These are phyloP conservation scores for Drosophila arawakana DNA, from an alignment of 1,140 invertebrate genomes.

Conservation along the genomic window DNA sequence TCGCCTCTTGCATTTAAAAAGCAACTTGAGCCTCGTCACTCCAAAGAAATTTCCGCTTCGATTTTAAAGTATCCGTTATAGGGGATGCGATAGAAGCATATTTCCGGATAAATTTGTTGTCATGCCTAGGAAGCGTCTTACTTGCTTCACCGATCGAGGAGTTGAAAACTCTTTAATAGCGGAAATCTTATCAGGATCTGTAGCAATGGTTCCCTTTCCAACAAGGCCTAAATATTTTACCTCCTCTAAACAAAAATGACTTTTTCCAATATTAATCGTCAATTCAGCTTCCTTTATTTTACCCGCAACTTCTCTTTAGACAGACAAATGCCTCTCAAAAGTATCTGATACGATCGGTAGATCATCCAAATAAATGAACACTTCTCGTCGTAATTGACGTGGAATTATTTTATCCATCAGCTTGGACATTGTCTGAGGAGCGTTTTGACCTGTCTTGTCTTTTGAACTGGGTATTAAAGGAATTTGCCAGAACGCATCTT, in stretches of 20 bases:
- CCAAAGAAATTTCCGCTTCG: too few species aligned
- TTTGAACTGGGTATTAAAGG: conserved; percentile 59
- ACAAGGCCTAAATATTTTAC: conserved; percentile 1
- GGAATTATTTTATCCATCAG: conserved; percentile 27
- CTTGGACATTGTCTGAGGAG: conserved; percentile 19
- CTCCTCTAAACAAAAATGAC: conserved; percentile 3
- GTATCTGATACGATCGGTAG: conserved; percentile 5
- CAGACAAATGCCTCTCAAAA: conserved; percentile 1
- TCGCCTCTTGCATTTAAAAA: too few species aligned
- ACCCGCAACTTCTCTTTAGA: background rate
- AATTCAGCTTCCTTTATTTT: conserved; percentile 3
- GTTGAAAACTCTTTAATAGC: too few species aligned
- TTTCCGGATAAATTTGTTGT: conserved; percentile 11
- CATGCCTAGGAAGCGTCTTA: conserved; percentile 5
- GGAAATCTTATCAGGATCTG: too few species aligned
- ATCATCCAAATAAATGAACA: conserved; percentile 19
- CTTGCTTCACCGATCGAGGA: too few species aligned
- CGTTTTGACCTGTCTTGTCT: conserved; percentile 55
- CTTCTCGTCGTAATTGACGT: background rate
- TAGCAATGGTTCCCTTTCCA: too few species aligned
- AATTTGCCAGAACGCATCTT: conserved; percentile 78
- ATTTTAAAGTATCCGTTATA: background rate
- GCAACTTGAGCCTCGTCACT: too few species aligned
- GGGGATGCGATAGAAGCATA: background rate
- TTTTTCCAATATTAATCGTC: conserved; percentile 24